Evolutionary conservation across 2,888 invertebrate species (phyloP), one percentile per base, ranked within the genome.

Genomic region (Lasioglossum zephyrum): DNA sequence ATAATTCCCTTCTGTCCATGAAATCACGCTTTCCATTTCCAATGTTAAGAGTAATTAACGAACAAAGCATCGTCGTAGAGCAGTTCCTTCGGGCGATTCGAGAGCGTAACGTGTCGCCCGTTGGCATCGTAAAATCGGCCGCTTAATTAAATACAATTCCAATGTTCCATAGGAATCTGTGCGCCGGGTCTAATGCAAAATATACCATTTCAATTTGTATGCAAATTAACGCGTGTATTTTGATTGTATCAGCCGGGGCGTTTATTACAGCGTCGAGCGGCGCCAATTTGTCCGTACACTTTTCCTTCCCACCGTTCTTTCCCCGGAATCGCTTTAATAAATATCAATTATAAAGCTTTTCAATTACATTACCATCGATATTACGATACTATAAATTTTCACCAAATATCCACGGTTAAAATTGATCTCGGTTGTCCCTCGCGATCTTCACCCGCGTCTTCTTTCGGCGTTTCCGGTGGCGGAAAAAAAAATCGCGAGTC

Each of bases 131-230:
- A 66, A 66, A 66, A 66, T 36, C 36, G 36, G 36, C 36, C 66
- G 66, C 66, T 66, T 66, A 66, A 66, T 66, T 36, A 85, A 85
- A 85, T 85, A 84, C 84, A 77, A 80, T 80, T 80, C 72, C 72
- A 66, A 80, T 78, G 77, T 75, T 78, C 73, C 72, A 57, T 11
- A 80, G 73, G 13, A n/a, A 4, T 36, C 22, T 16, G 22, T 8
- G 39, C 22, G 22, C n/a, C 22, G 18, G 47, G 47, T 31, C 72
- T 77, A 80, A 77, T 75, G 74, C 74, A 81, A 86, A 81, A 86
- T 86, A 86, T 84, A 86, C 84, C 84, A 80, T 84, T 84, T 66
- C 84, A 84, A 86, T 86, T 81, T 86, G 73, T 75, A 84, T 86
- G 86, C 80, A 86, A 86, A 86, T 86, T 86, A 84, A 84, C 84